Conservation (phyloP, 2,888 invertebrate genomes). For the Eristalis pertinax region DNA sequence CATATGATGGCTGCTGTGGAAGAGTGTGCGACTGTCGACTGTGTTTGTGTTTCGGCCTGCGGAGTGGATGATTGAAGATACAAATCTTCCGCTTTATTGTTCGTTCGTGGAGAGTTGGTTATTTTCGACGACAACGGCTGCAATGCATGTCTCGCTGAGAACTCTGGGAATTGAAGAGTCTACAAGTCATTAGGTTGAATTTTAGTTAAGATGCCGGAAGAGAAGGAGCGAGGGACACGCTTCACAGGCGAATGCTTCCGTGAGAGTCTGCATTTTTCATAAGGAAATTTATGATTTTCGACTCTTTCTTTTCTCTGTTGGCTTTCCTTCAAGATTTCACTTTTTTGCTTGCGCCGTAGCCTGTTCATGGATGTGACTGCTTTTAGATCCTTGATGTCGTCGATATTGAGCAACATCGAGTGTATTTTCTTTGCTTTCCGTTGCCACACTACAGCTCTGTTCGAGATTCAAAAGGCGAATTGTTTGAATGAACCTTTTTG, state of each 20-base stretch:
- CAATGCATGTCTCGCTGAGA: not conserved
- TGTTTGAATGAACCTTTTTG: too few relatives aligned
- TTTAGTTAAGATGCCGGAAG: conserved; percentile 4
- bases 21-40: not conserved
- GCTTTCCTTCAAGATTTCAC: not conserved
- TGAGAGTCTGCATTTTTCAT: not conserved
- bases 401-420: too few relatives aligned
- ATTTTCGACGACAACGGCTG: not conserved
- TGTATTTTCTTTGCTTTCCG: too few relatives aligned
- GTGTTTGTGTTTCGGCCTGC: not conserved
- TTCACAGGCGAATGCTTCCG: not conserved
- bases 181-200: conserved; percentile 25
- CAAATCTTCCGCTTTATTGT: conserved; percentile 39
- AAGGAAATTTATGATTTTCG: not conserved
- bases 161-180: conserved; percentile 25
- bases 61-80: conserved; percentile 28
- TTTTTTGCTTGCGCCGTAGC: too few relatives aligned
- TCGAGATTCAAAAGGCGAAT: too few relatives aligned
- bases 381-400: too few relatives aligned
- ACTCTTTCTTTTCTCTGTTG: not conserved
- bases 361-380: too few relatives aligned
- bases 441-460: too few relatives aligned
- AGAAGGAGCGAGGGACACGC: not conserved
- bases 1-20: conserved; percentile 40
- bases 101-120: conserved; percentile 20